Base-by-base conservation (phyloP, 2,113 vertebrate genomes). In the Plectropomus leopardus region DNA sequence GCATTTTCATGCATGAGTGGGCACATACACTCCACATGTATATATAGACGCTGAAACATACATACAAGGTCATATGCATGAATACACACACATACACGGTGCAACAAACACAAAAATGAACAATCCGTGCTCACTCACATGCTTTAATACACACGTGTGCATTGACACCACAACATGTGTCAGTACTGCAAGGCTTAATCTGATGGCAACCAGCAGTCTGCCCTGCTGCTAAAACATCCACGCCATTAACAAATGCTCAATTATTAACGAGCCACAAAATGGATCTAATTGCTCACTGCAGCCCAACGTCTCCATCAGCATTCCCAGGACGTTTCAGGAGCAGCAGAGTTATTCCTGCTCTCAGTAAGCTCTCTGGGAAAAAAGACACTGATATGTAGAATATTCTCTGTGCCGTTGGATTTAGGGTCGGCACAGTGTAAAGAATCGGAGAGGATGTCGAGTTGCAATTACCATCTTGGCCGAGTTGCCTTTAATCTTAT, bases 201-300 rank as follows among this genome's bases (percentile, higher is more conserved):
- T 80, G 82, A 78, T 34, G 59, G 64, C 64, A 80, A 72, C 47
- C 77, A 70, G 66, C 73, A 86, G 73, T 48, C 40, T 59, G 51
- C 69, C 34, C 47, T 57, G 53, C 68, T 78, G 79, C 77, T 59
- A 66, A 82, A 70, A 85, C 80, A 76, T 78, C 73, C 45, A 75
- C 9, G 51, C 80, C 84, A 91, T 91, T 90, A 94, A 86, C 72
- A 82, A 82, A 77, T 76, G 83, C 74, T 90, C 83, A 85, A 93
- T 88, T 92, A 89, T 91, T 92, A 89, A 92, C 32, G 13, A 89
- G 84, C 72, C 60, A 88, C 84, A 85, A 84, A 86, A 85, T 74
- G 85, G 80, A 83, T 88, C 80, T 88, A 89, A 84, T 88, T 86
- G 91, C 83, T 82, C 68, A 28, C 57, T 77, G 72, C 78, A 81